phyloP scores from a whole-genome alignment of 2,797 vertebrate species.

The Pseudotriccus pelzelni region DNA sequence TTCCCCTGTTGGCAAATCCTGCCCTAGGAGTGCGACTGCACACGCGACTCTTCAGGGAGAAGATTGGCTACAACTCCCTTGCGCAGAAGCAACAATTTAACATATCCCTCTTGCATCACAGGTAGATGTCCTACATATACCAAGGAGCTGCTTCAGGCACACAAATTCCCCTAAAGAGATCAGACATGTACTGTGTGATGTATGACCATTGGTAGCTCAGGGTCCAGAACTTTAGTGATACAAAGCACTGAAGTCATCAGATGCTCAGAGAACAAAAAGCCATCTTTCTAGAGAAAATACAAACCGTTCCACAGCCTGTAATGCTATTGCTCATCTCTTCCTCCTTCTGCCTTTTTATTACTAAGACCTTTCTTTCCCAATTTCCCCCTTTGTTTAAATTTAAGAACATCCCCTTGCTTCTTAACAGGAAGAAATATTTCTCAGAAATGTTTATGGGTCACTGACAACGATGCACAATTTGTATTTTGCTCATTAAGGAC shows the following conservation, averaged over 20 bases:
- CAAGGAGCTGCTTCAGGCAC: background rate
- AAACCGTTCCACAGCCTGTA: background rate
- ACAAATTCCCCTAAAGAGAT: background rate
- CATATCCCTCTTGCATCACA: background rate
- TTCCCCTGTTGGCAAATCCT: background rate
- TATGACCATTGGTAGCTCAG: background rate
- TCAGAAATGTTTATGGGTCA: background rate
- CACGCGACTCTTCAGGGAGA: rapidly evolving
- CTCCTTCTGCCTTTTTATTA: background rate
- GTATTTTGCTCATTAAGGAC: background rate
- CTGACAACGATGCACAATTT: background rate
- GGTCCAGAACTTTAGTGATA: background rate
- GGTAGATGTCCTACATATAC: background rate
- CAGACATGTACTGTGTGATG: background rate
- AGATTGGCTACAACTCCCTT: background rate
- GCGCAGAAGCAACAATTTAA: background rate
- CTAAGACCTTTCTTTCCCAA: background rate
- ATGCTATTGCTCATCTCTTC: background rate
- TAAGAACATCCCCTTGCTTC: background rate
- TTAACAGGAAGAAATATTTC: background rate
- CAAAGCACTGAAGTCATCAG: background rate
- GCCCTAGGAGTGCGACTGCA: rapidly evolving
- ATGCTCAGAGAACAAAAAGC: background rate
- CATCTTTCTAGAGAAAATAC: background rate
- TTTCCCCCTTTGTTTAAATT: background rate